These are phyloP conservation scores for Andricus grossulariae DNA, from an alignment of 1,140 invertebrate genomes.

Conservation along the genomic window DNA sequence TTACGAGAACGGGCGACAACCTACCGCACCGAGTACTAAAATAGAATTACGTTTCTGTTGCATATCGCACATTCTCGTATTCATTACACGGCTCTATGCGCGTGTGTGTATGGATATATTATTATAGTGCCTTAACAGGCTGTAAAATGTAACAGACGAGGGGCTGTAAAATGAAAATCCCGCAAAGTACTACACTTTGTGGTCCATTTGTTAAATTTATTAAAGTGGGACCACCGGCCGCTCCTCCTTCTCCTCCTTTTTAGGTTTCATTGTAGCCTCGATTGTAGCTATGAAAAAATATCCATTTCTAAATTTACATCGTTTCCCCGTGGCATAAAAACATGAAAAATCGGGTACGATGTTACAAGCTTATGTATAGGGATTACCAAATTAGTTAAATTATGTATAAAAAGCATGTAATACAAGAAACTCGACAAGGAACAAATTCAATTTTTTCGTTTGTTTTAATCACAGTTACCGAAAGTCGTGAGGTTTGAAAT, in stretches of 20 bases:
- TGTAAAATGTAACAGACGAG: constrained; percentile 2
- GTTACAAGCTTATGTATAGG: too few relatives aligned
- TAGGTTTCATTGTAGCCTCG: not conserved
- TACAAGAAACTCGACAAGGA: too few relatives aligned
- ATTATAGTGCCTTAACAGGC: constrained; percentile 19
- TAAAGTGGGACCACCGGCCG: too few relatives aligned
- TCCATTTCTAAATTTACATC: too few relatives aligned
- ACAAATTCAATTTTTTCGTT: too few relatives aligned
- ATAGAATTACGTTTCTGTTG: constrained; percentile 37
- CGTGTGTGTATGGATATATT: not conserved
- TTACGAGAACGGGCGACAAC: constrained; percentile 59
- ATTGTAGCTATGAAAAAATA: too few relatives aligned
- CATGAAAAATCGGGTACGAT: too few relatives aligned
- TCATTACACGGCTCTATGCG: not conserved
- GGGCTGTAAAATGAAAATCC: not conserved
- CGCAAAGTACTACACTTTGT: not conserved
- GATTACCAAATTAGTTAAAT: too few relatives aligned
- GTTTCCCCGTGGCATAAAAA: too few relatives aligned
- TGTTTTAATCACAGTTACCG: too few relatives aligned
- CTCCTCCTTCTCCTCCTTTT: not conserved
- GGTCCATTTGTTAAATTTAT: not conserved
- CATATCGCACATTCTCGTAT: constrained; percentile 43
- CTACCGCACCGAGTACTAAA: constrained; percentile 52
- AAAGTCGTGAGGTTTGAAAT: too few relatives aligned
- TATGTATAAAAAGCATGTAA: too few relatives aligned